phyloP scores from a whole-genome alignment of 2,888 invertebrate genomes.

The Microctonus brassicae region DNA sequence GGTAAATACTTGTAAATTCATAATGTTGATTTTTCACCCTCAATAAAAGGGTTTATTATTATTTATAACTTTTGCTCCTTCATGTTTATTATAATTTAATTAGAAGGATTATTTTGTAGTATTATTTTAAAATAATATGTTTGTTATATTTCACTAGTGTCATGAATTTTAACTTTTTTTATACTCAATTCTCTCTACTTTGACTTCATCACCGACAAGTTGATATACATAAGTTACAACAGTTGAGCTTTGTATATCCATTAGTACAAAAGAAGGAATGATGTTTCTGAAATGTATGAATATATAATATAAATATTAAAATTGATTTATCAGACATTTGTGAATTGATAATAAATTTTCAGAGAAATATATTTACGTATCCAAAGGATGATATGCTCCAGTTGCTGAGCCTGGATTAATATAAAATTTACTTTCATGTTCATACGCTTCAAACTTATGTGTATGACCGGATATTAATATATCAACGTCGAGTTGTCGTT shows the following conservation, averaged over 20 bases:
- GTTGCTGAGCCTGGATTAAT: slow-evolving; percentile 99
- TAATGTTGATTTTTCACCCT: not conserved
- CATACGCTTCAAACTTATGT: slow-evolving; percentile 97
- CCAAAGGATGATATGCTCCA: slow-evolving; percentile 95
- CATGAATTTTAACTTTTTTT: slow-evolving; percentile 80
- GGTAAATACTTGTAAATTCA: not conserved
- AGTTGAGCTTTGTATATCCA: slow-evolving; percentile 98
- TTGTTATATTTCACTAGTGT: not conserved
- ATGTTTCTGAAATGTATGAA: slow-evolving; percentile 76
- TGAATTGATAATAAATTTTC: not conserved
- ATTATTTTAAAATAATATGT: not conserved
- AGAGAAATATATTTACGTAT: slow-evolving; percentile 74
- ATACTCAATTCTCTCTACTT: slow-evolving; percentile 98
- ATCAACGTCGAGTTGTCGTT: slow-evolving; percentile 97
- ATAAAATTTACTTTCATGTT: slow-evolving; percentile 98
- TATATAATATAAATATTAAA: not conserved
- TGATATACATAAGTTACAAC: slow-evolving; percentile 99
- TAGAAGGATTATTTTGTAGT: not conserved
- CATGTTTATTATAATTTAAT: not conserved
- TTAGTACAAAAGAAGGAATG: slow-evolving; percentile 96
- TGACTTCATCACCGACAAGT: slow-evolving; percentile 97
- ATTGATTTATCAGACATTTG: not conserved
- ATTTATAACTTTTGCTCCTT: not conserved
- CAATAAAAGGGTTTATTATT: not conserved
- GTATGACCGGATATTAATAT: slow-evolving; percentile 99